Evolutionary conservation across 2,888 invertebrate genomes (phyloP).

Genomic region (Eristalinus aeneus): DNA sequence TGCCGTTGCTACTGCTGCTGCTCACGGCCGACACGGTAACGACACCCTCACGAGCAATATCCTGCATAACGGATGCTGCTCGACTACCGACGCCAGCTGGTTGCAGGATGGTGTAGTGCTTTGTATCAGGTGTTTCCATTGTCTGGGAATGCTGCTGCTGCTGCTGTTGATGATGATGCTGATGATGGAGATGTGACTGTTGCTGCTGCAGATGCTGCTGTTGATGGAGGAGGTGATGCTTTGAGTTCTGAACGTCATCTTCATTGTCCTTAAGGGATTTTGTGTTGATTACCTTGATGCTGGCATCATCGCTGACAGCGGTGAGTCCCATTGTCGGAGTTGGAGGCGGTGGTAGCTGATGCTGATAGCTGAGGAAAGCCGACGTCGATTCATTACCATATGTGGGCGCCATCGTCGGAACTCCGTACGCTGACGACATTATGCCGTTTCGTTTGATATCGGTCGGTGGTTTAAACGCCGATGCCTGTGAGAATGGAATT

Average conservation of each 20-base stretch:
- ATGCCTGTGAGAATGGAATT: constrained; percentile 87
- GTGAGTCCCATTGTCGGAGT: constrained; percentile 48
- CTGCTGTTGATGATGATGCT: constrained; percentile 43
- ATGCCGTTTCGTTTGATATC: constrained; percentile 83
- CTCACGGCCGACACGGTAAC: constrained; percentile 82
- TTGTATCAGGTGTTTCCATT: constrained; percentile 82
- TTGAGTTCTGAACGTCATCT: constrained; percentile 65
- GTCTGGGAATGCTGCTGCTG: constrained; percentile 63
- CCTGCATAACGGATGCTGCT: constrained; percentile 91
- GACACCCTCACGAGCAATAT: constrained; percentile 86
- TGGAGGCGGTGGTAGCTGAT: constrained; percentile 68
- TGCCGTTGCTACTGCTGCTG: constrained; percentile 65
- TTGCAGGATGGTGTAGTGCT: constrained; percentile 93
- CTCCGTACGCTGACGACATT: constrained; percentile 72
- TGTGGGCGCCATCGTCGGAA: constrained; percentile 47
- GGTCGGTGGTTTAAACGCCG: constrained; percentile 90
- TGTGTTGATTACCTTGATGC: constrained; percentile 68
- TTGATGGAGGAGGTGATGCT: constrained; percentile 62
- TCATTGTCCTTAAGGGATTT: constrained; percentile 72
- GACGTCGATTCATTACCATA: constrained; percentile 65
- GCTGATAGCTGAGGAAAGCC: constrained; percentile 75
- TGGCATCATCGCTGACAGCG: constrained; percentile 73
- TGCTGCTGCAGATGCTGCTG: constrained; percentile 69
- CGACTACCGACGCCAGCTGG: constrained; percentile 91
- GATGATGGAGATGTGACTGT: constrained; percentile 39